These are phyloP conservation scores for Grapholita molesta DNA, from an alignment of 1,140 invertebrate genomes.

Conservation along the genomic window DNA sequence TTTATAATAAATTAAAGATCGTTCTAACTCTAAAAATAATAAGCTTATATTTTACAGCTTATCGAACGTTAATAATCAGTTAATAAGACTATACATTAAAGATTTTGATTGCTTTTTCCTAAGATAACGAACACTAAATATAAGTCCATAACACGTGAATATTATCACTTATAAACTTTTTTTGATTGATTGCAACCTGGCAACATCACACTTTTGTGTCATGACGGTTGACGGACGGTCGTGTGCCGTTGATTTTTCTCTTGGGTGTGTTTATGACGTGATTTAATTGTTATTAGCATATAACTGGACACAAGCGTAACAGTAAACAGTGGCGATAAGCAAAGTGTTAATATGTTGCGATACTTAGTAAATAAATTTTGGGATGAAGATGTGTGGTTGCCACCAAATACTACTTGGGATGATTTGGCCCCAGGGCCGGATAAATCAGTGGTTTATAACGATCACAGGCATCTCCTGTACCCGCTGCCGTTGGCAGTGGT, in stretches of 20 bases:
- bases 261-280: conserved; percentile 47
- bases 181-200: background rate
- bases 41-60: too few relatives aligned
- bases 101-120: background rate
- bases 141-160: background rate
- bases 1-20: too few relatives aligned
- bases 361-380: conserved; percentile 84
- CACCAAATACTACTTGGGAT: conserved; percentile 93
- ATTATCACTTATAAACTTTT: background rate
- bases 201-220: conserved; percentile 27
- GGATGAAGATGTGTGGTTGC: conserved; percentile 91
- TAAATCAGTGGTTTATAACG: conserved; percentile 87
- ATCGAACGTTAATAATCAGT: too few relatives aligned
- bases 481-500: conserved; percentile 90
- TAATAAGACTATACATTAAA: background rate
- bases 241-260: conserved; percentile 29
- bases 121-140: too few relatives aligned
- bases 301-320: background rate
- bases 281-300: conserved; percentile 36
- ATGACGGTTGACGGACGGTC: conserved; percentile 27
- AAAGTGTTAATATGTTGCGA: conserved; percentile 54
- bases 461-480: conserved; percentile 89
- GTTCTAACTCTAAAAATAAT: too few relatives aligned
- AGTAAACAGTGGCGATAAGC: background rate
- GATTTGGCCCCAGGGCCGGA: conserved; percentile 89